Evolutionary conservation across 2,797 vertebrate species (phyloP), one percentile per base, ranked within the genome.

Genomic region (Tolypeutes matacus): DNA sequence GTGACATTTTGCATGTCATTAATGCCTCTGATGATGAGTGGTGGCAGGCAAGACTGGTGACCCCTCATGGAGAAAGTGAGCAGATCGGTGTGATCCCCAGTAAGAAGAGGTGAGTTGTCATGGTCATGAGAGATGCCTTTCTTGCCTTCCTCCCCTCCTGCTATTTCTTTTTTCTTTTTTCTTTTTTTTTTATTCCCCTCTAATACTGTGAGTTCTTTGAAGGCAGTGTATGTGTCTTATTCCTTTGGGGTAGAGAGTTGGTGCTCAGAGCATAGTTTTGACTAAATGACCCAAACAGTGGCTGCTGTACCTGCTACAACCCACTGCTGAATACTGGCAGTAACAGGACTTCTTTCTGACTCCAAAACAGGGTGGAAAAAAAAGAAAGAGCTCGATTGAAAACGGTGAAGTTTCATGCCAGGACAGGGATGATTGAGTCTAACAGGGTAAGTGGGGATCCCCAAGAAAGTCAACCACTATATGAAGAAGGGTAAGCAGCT

Each of bases 11-110:
- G 94, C 99, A 99, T 3, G 99, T 99, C 97, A 99, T 99, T 97
- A 99, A 99, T 1, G 99, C 99, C 88, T 99, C 99, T 0, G 99
- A 99, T 11, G 99, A 99, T 17, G 99, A 99, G 98, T 99, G 99
- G 99, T 99, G 99, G 99, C 99, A 99, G 98, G 99, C 99, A 9
- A 99, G 99, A 96, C 98, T 99, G n/a, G 99, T 99, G 96, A 99
- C 99, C 0, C 99, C 99, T 82, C 99, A 99, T 0, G 99, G 99
- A 67, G 99, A 99, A 98, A 99, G 99, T 0, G 99, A 99, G 97
- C 99, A 99, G 98, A 99, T 99, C 0, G 99, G 99, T 39, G 99
- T 99, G 98, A 99, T 99, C 97, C 99, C 99, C 80, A 99, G 99
- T 99, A 99, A 99, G 98, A 99, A 99, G 98, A 99, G 99, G 99